Percentiles rank a stretch among this genome's conserved stretches.
Evolutionary conservation across 2,888 invertebrate species (phyloP).

Genomic region (Lapara coniferarum): DNA sequence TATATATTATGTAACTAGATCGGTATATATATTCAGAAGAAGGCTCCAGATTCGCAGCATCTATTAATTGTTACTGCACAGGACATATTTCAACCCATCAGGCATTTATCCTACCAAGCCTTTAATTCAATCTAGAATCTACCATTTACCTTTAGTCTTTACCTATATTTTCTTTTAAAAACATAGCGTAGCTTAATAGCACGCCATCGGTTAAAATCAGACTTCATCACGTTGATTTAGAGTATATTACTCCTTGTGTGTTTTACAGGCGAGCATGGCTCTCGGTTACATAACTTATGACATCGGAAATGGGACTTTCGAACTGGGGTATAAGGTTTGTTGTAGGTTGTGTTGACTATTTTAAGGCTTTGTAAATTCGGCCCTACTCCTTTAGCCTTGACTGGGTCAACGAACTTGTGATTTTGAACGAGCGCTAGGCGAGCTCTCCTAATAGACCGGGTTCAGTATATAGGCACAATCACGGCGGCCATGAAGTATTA

Average conservation of each 20-base stretch:
- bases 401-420: conserved; percentile 6
- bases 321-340: neutral
- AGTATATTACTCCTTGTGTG: neutral
- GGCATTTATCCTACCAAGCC: neutral
- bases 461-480: neutral
- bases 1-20: neutral
- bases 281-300: neutral
- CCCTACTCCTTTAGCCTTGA: conserved; percentile 16
- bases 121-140: neutral
- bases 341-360: neutral
- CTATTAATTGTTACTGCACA: neutral
- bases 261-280: neutral
- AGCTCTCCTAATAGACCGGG: neutral
- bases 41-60: neutral
- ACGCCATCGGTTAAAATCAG: neutral
- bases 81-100: neutral
- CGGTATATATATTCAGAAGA: neutral
- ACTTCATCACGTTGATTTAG: neutral
- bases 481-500: neutral
- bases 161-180: conserved; percentile 7
- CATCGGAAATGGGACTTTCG: neutral
- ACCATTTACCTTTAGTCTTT: conserved; percentile 7
- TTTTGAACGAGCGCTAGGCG: neutral
- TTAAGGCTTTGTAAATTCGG: conserved; percentile 10
- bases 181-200: neutral